Percentiles rank a stretch among this genome's conserved stretches.
These are phyloP conservation scores for Atractosteus spatula DNA, from an alignment of 2,113 vertebrate genomes.

Conservation along the genomic window DNA sequence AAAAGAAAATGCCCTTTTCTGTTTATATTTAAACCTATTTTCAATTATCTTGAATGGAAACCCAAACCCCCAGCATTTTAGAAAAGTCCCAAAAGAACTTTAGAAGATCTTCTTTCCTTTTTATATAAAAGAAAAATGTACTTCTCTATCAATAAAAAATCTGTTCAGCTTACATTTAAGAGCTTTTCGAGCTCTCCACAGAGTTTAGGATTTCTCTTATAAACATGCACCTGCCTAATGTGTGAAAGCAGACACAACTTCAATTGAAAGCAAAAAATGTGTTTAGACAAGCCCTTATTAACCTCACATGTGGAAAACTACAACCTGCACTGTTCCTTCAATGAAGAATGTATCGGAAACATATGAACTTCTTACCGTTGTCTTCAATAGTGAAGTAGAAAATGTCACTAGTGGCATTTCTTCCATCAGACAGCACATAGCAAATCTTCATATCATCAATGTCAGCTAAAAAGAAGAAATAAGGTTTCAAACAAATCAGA, in stretches of 20 bases:
- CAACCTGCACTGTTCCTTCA: background rate
- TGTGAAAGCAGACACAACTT: background rate
- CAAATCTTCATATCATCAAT: constrained; percentile 88
- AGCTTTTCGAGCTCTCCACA: background rate
- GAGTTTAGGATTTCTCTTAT: background rate
- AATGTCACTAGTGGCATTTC: constrained; percentile 81
- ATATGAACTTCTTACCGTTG: constrained; percentile 66
- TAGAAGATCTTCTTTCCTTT: too few relatives aligned
- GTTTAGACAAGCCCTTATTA: constrained; percentile 8
- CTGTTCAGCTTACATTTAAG: too few relatives aligned
- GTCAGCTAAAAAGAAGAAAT: constrained; percentile 69
- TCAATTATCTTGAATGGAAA: too few relatives aligned
- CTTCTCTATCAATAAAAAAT: too few relatives aligned
- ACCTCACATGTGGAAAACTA: background rate
- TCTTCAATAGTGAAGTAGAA: constrained; percentile 86
- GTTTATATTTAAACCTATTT: too few relatives aligned
- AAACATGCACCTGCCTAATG: background rate
- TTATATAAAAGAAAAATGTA: too few relatives aligned
- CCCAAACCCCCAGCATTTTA: too few relatives aligned
- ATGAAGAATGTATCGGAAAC: background rate
- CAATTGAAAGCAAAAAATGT: background rate
- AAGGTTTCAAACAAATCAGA: background rate
- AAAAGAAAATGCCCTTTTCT: too few relatives aligned
- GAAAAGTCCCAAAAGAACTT: too few relatives aligned
- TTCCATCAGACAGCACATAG: constrained; percentile 75